Evolutionary conservation across 2,113 vertebrate genomes (phyloP), one percentile per base, ranked within the genome.

Genomic region (Melospiza melodia): DNA sequence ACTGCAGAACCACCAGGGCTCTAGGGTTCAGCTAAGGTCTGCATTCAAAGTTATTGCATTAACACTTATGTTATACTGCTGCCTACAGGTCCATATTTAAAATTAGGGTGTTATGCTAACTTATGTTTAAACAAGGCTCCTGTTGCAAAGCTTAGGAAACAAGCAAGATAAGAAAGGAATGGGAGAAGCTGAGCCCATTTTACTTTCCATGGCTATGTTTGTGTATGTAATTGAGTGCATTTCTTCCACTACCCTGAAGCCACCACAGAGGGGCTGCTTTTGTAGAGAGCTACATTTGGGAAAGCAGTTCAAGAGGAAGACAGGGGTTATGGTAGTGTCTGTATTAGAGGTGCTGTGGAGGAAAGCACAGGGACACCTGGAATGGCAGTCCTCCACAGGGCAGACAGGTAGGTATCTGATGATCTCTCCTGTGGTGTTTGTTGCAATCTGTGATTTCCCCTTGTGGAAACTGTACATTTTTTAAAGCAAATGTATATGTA

Each of bases 51-150:
- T 51, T 76, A 76, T 35, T 85, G 46, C 37, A 55, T 84, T 93
- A 94, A 93, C 84, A 79, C 62, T 95, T 94, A 84, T 57, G 91
- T 75, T 96, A 96, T 87, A 95, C 58, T 95, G 95, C 84, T 94
- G 94, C 94, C 95, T 95, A 94, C 71, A 94, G 93, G 89, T 89
- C 82, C 84, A 2, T 66, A 79, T 89, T 95, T 95, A 93, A 94
- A 93, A 84, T 87, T 31, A 93, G 81, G 58, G 54, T 80, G 87
- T 91, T 94, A 79, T 43, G 25, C 61, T 93, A 68, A 75, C 66
- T 57, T 89, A 14, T 41, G 71, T 76, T 94, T 96, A 90, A 76
- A 73, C 77, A 89, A 79, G 66, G 59, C 31, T 85, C 31, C 74
- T 33, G 46, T 91, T 58, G 71, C 71, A 76, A 81, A 82, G 67